phyloP scores from a whole-genome alignment of 2,888 invertebrate species.

The Erebia ligea region DNA sequence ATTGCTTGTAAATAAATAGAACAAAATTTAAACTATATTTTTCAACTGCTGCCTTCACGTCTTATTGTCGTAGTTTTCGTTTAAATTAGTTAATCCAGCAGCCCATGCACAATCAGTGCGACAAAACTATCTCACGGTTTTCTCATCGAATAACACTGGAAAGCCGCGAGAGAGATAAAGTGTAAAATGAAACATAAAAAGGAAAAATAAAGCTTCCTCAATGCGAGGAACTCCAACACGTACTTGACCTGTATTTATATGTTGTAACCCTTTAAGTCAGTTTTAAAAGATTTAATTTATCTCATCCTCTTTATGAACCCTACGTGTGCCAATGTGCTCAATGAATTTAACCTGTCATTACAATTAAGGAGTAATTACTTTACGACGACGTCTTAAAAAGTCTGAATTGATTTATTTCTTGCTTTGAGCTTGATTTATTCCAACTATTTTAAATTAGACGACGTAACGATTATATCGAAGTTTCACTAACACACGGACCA shows the following conservation, averaged over 20 bases:
- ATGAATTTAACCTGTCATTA: conserved; percentile 45
- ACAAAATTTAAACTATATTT: no score
- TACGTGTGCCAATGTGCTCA: conserved; percentile 34
- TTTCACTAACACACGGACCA: conserved; percentile 46
- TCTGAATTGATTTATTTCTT: conserved; percentile 54
- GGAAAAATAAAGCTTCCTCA: not conserved
- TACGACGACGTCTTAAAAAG: conserved; percentile 39
- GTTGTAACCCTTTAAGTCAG: conserved; percentile 17
- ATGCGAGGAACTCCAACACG: not conserved
- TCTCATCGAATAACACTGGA: no score
- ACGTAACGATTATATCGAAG: conserved; percentile 60
- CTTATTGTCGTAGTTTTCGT: no score
- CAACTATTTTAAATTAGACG: conserved; percentile 58
- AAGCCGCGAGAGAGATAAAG: no score
- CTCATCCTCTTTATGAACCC: conserved; percentile 31
- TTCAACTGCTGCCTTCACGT: no score
- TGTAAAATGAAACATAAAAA: no score
- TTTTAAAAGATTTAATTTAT: conserved; percentile 30
- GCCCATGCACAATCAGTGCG: no score
- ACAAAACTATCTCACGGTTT: no score
- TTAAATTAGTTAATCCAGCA: no score
- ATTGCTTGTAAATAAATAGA: no score
- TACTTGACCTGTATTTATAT: conserved; percentile 18
- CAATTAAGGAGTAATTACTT: conserved; percentile 48
- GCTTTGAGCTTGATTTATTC: conserved; percentile 48